Evolutionary conservation across 2,797 vertebrate species (phyloP).

Genomic region (Hydrolagus colliei): DNA sequence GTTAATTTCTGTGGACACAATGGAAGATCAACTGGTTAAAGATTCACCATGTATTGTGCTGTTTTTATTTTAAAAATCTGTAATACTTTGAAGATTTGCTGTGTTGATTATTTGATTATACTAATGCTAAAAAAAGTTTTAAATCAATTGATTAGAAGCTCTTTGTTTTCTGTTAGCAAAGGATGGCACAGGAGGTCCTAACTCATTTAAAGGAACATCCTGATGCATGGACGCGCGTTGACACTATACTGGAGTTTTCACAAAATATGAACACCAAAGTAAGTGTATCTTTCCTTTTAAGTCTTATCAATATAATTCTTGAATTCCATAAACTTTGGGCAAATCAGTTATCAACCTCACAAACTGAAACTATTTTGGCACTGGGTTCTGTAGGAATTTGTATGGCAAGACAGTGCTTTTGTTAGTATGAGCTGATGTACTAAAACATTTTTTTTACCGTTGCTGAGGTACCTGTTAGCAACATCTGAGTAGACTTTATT

Average conservation of each 20-base stretch:
- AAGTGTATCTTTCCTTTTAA: slow-evolving; percentile 52
- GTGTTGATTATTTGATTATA: no score
- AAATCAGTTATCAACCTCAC: slow-evolving; percentile 57
- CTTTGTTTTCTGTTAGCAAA: slow-evolving; percentile 67
- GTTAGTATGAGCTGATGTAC: neutral
- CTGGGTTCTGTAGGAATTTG: neutral
- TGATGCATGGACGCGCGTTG: slow-evolving; percentile 93
- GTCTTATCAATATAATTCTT: slow-evolving; percentile 55
- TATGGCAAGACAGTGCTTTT: neutral
- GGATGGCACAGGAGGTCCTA: slow-evolving; percentile 93
- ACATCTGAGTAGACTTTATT: no score
- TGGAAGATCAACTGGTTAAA: no score
- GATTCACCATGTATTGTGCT: no score
- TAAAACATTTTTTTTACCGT: neutral
- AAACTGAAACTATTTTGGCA: neutral
- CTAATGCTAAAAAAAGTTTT: no score
- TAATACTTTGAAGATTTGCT: no score
- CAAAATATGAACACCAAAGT: slow-evolving; percentile 99
- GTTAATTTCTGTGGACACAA: no score
- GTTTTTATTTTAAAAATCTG: no score
- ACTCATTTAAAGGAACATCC: slow-evolving; percentile 96
- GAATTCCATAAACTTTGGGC: slow-evolving; percentile 75
- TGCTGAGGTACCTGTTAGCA: neutral
- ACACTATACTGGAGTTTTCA: slow-evolving; percentile 97
- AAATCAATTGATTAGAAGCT: neutral